Conservation (phyloP, 2,797 vertebrate species). For the Oophaga sylvatica region DNA sequence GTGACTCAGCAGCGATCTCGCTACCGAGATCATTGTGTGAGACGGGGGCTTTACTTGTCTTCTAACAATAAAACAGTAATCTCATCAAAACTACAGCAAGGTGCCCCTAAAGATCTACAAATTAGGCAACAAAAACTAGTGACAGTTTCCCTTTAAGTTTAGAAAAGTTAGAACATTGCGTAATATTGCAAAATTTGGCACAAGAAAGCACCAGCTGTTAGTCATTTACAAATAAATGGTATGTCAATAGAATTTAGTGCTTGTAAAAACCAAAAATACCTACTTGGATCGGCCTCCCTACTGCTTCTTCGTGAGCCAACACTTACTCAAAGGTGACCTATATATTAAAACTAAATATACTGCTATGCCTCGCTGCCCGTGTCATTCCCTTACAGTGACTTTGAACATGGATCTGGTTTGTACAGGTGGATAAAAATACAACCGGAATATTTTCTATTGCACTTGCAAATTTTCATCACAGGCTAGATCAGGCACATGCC, state of each 20-base stretch:
- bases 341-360: not conserved
- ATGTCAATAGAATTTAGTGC: not conserved
- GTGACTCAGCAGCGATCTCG: too few species aligned
- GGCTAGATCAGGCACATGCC: not conserved
- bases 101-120: too few species aligned
- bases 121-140: not conserved
- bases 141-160: not conserved
- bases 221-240: not conserved
- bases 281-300: not conserved
- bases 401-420: not conserved
- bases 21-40: too few species aligned
- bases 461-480: not conserved
- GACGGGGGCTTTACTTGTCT: too few species aligned
- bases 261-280: conserved; percentile 4
- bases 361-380: not conserved
- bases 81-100: too few species aligned
- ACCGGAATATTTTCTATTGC: not conserved
- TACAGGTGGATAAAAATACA: not conserved
- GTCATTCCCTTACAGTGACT: not conserved
- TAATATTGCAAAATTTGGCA: not conserved
- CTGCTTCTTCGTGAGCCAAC: not conserved
- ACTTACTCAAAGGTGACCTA: not conserved
- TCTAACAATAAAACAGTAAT: too few species aligned
- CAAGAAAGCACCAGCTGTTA: not conserved
- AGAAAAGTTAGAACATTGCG: not conserved